These are phyloP conservation scores for Melanotaenia maccullochi DNA, from an alignment of 2,797 vertebrate species.

Conservation along the genomic window DNA sequence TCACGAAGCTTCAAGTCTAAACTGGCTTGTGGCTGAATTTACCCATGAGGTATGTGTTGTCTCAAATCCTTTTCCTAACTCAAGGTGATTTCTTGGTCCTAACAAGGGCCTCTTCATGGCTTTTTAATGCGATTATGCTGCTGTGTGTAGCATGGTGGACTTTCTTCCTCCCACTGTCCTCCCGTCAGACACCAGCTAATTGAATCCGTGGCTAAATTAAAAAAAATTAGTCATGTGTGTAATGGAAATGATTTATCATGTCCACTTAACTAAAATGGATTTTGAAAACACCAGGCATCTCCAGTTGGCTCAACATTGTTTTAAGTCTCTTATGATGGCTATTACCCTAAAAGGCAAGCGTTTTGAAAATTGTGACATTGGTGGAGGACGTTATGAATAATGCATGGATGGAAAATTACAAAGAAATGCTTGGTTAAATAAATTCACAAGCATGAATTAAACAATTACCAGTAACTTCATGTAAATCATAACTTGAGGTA, in stretches of 20 bases:
- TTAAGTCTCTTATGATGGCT: slow-evolving; percentile 58
- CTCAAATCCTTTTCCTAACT: slow-evolving; percentile 64
- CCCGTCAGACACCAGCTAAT: slow-evolving; percentile 77
- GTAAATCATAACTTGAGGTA: neutral
- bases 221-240: slow-evolving; percentile 76
- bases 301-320: slow-evolving; percentile 67
- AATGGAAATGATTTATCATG: slow-evolving; percentile 81
- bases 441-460: slow-evolving; percentile 3
- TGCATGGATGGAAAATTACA: slow-evolving; percentile 9
- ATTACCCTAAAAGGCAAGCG: slow-evolving; percentile 40
- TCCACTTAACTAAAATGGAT: slow-evolving; percentile 82
- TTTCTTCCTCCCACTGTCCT: slow-evolving; percentile 65
- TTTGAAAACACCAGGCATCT: slow-evolving; percentile 77
- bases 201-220: slow-evolving; percentile 75
- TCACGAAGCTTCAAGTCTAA: slow-evolving; percentile 28
- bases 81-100: slow-evolving; percentile 71
- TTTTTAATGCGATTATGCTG: slow-evolving; percentile 77
- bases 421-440: slow-evolving; percentile 1
- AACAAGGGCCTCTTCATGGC: slow-evolving; percentile 75
- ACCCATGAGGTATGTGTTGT: slow-evolving; percentile 48
- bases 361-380: slow-evolving; percentile 38
- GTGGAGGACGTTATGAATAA: slow-evolving; percentile 31
- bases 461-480: neutral
- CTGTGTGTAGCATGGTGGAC: slow-evolving; percentile 62
- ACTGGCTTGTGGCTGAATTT: slow-evolving; percentile 36